Evolutionary conservation across 1,140 invertebrate species (phyloP), one percentile per base, ranked within the genome.

Genomic region (Lordiphosa clarofinis): DNA sequence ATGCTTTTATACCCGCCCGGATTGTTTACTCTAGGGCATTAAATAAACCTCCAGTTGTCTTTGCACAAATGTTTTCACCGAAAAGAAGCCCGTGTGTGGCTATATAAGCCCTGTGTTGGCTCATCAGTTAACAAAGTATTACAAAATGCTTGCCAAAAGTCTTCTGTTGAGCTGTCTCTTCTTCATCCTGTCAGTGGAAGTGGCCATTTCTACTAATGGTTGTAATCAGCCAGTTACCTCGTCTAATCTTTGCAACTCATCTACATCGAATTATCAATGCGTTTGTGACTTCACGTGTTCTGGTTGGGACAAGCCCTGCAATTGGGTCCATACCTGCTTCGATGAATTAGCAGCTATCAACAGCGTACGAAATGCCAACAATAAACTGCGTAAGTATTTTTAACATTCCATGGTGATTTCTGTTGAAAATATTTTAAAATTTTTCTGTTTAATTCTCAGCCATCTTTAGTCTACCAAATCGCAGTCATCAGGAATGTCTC

Each of bases 231-330:
- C 58, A 0, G 9, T 3, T 1, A 59, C 52, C 5, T 9, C 13
- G 0, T 47, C 15, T 33, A 19, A 19, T 0, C 5, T 1, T n/a
- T 2, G 13, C 58, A 55, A n/a, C 6, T 8, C 21, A 4, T 8
- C 7, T 31, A 37, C 38, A 0, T 1, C 8, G 2, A 4, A 15
- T 1, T 31, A 36, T 4, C 64, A 68, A 9, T 68, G 63, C 48
- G 37, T 68, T n/a, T 68, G 64, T 33, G 64, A 67, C 9, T 67
- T 66, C 4, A 67, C 64, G 33, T 67, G 64, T 12, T 52, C 64
- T 19, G 64, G 38, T 4, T 67, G 64, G 64, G 55, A 67, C 10
- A 53, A 67, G 2, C 63, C 64, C 36, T 67, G 64, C 55, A 67
- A 67, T 13, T 67, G 64, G 64, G 55, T 49, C 8, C 10, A 52